Evolutionary conservation across 1,140 invertebrate genomes (phyloP).

Genomic region (Drosophila ercepeae): DNA sequence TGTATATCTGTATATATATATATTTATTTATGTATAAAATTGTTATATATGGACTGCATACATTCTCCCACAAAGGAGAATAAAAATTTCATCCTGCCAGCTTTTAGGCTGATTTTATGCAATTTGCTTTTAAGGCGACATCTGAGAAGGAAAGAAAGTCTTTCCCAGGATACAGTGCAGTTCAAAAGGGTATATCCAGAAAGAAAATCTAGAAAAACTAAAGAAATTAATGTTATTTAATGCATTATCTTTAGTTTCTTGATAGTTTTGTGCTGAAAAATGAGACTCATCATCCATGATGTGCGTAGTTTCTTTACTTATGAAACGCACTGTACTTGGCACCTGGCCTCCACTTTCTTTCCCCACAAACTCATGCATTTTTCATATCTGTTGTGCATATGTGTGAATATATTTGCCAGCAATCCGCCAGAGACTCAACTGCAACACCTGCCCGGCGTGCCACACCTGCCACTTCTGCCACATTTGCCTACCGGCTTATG

Average conservation of each 20-base stretch:
- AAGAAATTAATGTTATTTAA: too few species aligned
- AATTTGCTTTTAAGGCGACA: constrained; percentile 33
- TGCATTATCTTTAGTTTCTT: too few species aligned
- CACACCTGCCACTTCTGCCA: constrained; percentile 7
- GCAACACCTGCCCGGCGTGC: constrained; percentile 16
- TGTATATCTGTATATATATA: background rate
- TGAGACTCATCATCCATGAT: too few species aligned
- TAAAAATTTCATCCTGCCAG: constrained; percentile 37
- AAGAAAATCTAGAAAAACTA: too few species aligned
- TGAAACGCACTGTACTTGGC: background rate
- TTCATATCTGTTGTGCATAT: constrained; percentile 10
- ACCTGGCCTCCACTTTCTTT: background rate
- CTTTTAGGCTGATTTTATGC: constrained; percentile 65
- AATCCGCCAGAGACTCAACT: constrained; percentile 1
- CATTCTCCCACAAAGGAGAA: constrained; percentile 2
- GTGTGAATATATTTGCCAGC: constrained; percentile 6
- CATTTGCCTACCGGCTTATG: background rate
- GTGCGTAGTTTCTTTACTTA: background rate
- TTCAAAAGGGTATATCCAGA: too few species aligned
- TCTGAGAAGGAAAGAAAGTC: constrained; percentile 2
- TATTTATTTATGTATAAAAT: background rate
- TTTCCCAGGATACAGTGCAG: background rate
- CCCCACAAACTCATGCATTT: constrained; percentile 14
- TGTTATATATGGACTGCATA: background rate
- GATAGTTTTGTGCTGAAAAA: too few species aligned